Base-by-base conservation (phyloP, 2,113 vertebrate genomes). In the Rhegmatorhina hoffmannsi region DNA sequence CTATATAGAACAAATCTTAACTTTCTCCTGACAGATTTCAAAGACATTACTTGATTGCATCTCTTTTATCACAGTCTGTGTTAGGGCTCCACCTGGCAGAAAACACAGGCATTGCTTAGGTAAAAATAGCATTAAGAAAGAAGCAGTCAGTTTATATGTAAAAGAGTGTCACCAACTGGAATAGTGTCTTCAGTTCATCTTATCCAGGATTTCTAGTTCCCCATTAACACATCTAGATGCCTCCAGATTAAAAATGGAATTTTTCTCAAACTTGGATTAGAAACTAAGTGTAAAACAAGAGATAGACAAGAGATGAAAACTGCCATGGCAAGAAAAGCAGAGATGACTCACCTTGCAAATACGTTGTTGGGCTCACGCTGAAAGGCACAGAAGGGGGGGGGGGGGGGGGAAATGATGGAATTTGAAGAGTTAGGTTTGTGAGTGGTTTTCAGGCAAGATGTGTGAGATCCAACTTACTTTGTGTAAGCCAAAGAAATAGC, bases 21-120 rank as follows among this genome's bases (percentile, higher is more conserved):
- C 25, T 77, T 82, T 87, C 9, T 84, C 5, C 44, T 31, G 11
- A 17, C 13, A 62, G 46, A 34, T 9, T 52, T 16, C 11, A 29
- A 43, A 82, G 20, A 3, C 9, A 13, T 33, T 88, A 40, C 4
- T 19, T 23, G 63, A 49, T 6, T 43, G 3, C 8, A 3, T 59
- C 63, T 83, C 21, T 77, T 78, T 66, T 26, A 62, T 94, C 66
- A 73, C 33, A 38, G 64, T 7, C 38, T 88, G 87, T 95, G 81
- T 94, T 95, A 91, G 90, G 74, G 94, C 95, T 89, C 96, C 96
- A 96, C 59, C 96, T 97, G 92, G 58, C 94, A 96, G 92, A 25
- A 90, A 90, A 69, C 4, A 38, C 28, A 75, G 79, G 66, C 43
- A 96, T 91, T 73, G 18, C 70, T 9, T 8, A 10, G 6, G 59